These are phyloP conservation scores for Holocentrus rufus DNA, from an alignment of 2,797 vertebrate genomes.

Conservation along the genomic window DNA sequence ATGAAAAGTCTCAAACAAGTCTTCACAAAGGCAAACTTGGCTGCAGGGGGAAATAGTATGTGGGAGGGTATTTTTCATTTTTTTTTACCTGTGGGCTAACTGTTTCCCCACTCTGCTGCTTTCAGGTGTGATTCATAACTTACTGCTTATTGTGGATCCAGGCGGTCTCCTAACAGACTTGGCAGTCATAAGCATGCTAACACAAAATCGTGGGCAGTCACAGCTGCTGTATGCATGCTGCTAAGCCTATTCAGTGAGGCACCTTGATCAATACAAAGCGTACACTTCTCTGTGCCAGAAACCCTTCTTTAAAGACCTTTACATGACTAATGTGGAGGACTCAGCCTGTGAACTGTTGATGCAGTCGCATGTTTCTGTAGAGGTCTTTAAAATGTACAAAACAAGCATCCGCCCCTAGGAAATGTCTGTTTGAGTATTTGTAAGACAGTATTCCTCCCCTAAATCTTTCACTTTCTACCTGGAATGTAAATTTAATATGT, in stretches of 20 bases:
- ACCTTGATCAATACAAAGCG: slow-evolving; percentile 9
- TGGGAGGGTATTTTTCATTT: slow-evolving; percentile 6
- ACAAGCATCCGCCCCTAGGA: neutral
- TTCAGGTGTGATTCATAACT: slow-evolving; percentile 50
- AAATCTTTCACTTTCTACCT: too few species aligned
- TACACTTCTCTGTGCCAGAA: neutral
- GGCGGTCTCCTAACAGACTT: slow-evolving; percentile 34
- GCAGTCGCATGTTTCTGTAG: neutral
- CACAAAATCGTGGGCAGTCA: slow-evolving; percentile 33
- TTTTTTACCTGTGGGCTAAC: slow-evolving; percentile 41
- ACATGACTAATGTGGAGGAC: neutral
- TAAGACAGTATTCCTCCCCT: too few species aligned
- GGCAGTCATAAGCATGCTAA: slow-evolving; percentile 34
- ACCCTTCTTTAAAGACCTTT: neutral
- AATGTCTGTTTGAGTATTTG: neutral
- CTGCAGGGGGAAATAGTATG: slow-evolving; percentile 29
- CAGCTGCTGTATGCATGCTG: slow-evolving; percentile 15
- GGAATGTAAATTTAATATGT: too few species aligned
- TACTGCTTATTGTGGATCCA: slow-evolving; percentile 44
- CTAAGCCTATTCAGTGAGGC: slow-evolving; percentile 18
- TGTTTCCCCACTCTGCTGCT: slow-evolving; percentile 35
- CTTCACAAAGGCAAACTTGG: slow-evolving; percentile 32
- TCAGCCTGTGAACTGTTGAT: neutral
- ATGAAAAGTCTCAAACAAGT: slow-evolving; percentile 19
- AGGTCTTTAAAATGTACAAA: neutral